phyloP scores from a whole-genome alignment of 1,140 invertebrate genomes.

The Panagrolaimus sp. region DNA sequence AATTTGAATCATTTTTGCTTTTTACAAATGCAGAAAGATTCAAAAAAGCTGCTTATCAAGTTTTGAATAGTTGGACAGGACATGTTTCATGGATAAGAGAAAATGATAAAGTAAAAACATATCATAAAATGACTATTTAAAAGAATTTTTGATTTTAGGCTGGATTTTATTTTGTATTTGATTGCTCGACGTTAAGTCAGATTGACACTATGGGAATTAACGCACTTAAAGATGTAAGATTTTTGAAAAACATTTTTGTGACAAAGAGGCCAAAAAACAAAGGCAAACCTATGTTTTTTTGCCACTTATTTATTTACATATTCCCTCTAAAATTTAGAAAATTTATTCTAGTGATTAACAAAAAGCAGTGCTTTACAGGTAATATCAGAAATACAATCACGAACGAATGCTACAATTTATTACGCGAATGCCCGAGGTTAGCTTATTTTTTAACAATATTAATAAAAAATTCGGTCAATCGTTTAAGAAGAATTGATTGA shows the following conservation, averaged over 20 bases:
- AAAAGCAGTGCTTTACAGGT: neutral
- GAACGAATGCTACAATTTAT: neutral
- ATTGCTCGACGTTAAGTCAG: conserved; percentile 32
- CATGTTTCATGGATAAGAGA: neutral
- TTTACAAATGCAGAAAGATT: conserved; percentile 44
- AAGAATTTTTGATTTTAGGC: neutral
- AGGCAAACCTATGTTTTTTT: too few relatives aligned
- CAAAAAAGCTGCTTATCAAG: conserved; percentile 26
- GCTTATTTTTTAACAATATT: too few relatives aligned
- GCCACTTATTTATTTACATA: too few relatives aligned
- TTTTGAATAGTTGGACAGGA: conserved; percentile 23
- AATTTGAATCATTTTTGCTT: conserved; percentile 32
- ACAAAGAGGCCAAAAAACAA: too few relatives aligned
- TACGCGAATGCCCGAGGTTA: neutral
- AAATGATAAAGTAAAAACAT: neutral
- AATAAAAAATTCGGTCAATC: too few relatives aligned
- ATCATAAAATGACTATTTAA: too few relatives aligned
- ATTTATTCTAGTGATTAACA: too few relatives aligned
- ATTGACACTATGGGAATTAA: conserved; percentile 28
- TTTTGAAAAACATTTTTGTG: too few relatives aligned
- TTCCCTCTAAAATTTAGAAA: too few relatives aligned
- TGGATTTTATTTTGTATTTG: conserved; percentile 31
- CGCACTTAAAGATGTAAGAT: conserved; percentile 9
- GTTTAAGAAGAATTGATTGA: neutral
- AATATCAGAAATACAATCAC: neutral